These are phyloP conservation scores for Pachypanchax playfairii DNA, from an alignment of 2,113 vertebrate genomes.

Conservation along the genomic window DNA sequence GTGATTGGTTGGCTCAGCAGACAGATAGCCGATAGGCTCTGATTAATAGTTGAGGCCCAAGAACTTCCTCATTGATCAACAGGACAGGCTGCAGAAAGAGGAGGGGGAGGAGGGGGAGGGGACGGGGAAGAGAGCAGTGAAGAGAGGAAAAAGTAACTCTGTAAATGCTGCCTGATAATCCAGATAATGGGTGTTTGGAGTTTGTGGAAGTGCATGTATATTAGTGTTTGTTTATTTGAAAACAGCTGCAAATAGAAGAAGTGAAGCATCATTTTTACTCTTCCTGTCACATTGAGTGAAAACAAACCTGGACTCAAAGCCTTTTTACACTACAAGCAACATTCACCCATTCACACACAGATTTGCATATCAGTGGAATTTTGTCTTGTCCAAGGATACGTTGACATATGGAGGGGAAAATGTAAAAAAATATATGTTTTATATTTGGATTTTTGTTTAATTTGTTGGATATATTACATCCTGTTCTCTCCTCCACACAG, in stretches of 20 bases:
- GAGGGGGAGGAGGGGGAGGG: conserved; percentile 32
- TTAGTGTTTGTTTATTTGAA: conserved; percentile 28
- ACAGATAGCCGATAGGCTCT: conserved; percentile 84
- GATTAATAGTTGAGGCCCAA: conserved; percentile 83
- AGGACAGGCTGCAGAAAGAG: conserved; percentile 66
- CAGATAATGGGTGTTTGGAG: conserved; percentile 53
- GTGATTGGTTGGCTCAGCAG: conserved; percentile 82
- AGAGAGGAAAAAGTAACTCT: conserved; percentile 72
- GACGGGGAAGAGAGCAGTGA: conserved; percentile 34
- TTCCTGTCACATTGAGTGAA: too few species aligned
- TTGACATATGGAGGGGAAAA: too few species aligned
- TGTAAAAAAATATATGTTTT: too few species aligned
- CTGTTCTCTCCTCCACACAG: too few species aligned
- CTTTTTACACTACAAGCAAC: too few species aligned
- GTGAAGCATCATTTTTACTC: too few species aligned
- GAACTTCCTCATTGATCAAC: conserved; percentile 86
- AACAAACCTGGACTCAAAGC: too few species aligned
- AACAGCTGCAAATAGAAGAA: neutral
- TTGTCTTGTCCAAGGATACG: too few species aligned
- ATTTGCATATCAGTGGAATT: too few species aligned
- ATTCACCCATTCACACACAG: too few species aligned
- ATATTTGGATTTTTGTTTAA: too few species aligned
- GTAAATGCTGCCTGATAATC: conserved; percentile 73
- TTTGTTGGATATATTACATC: too few species aligned
- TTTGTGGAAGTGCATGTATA: conserved; percentile 29